Percentiles rank a stretch among this genome's conserved stretches.
Evolutionary conservation across 2,113 vertebrate genomes (phyloP).

Genomic region (Calidris pygmaea): DNA sequence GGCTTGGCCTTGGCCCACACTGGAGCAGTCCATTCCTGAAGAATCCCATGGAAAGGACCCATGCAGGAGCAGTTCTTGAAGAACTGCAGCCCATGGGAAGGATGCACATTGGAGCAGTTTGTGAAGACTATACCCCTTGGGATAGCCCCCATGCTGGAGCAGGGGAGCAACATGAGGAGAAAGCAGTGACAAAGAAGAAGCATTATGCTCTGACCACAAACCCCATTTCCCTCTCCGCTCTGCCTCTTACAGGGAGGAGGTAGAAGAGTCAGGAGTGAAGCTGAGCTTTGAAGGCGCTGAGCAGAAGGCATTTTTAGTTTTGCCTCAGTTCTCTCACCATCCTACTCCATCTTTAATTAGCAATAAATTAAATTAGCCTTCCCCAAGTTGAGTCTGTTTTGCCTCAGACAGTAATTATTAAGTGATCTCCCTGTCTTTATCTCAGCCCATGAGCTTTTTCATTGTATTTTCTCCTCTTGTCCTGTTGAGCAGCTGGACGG

Average conservation of each 20-base stretch:
- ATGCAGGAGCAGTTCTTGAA: too few relatives aligned
- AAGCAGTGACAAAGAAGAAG: not conserved
- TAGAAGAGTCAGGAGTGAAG: not conserved
- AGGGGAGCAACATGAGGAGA: not conserved
- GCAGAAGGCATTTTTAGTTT: not conserved
- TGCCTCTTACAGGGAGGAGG: not conserved
- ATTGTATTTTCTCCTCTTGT: not conserved
- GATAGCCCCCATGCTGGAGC: not conserved
- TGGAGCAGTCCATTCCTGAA: not conserved
- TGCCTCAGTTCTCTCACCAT: not conserved
- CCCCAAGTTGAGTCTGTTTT: not conserved
- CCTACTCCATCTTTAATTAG: not conserved
- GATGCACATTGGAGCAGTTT: not conserved
- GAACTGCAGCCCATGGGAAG: not conserved
- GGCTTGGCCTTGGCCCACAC: not conserved
- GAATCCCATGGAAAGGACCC: not conserved
- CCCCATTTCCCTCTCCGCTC: not conserved
- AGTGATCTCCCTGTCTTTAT: not conserved
- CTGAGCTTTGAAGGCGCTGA: not conserved
- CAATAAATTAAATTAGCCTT: not conserved
- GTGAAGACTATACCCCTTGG: not conserved
- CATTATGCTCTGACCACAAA: not conserved
- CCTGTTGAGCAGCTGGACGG: not conserved
- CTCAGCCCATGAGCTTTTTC: not conserved
- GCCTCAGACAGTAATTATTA: not conserved